These are phyloP conservation scores for Drosophila falleni DNA, from an alignment of 2,888 invertebrate genomes.

Conservation along the genomic window DNA sequence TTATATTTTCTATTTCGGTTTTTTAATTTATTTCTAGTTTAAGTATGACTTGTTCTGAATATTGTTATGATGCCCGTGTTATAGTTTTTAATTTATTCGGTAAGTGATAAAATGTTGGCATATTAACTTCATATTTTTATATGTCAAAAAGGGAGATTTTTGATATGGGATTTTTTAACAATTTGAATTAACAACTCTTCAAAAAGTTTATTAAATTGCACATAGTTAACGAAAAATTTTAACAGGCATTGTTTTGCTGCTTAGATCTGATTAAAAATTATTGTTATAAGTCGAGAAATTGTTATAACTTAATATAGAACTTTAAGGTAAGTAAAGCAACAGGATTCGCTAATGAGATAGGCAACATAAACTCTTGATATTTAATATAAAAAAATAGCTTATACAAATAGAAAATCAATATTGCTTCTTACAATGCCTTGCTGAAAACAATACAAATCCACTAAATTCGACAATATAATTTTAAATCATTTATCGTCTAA, in stretches of 20 bases:
- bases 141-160: background rate
- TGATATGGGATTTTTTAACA: background rate
- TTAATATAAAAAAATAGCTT: background rate
- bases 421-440: background rate
- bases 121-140: background rate
- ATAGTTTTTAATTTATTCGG: conserved; percentile 20
- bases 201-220: background rate
- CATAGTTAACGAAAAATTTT: background rate
- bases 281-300: background rate
- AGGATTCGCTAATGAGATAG: background rate
- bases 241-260: background rate
- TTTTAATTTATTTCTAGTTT: conserved; percentile 19
- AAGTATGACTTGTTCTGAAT: conserved; percentile 6
- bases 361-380: background rate
- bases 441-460: background rate
- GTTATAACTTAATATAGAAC: background rate
- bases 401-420: background rate
- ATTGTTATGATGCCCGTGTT: conserved; percentile 8
- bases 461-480: background rate
- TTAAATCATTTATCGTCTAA: conserved; percentile 12
- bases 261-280: background rate
- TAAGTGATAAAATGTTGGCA: conserved; percentile 6
- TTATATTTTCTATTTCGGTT: conserved; percentile 2
- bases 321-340: conserved; percentile 3
- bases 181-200: background rate